A percentile compares a stretch with the other conserved stretches of the same genome.
Conservation (phyloP, 2,797 vertebrate species). For the Darevskia mixta region DNA sequence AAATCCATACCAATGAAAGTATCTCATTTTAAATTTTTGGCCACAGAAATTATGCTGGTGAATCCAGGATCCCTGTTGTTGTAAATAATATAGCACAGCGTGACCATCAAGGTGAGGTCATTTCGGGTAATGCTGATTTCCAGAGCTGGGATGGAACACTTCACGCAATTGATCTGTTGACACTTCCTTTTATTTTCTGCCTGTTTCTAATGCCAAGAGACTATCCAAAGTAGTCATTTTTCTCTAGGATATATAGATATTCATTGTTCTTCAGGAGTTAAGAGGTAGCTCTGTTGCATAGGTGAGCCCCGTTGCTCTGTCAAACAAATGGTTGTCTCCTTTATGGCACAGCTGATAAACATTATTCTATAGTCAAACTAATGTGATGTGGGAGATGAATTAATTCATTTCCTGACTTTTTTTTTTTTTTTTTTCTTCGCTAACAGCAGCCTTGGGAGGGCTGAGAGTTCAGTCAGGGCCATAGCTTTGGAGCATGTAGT, state of each 20-base stretch:
- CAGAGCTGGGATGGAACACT: too few species aligned
- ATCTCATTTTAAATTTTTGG: too few species aligned
- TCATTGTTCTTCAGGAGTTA: neutral
- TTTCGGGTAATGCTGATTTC: too few species aligned
- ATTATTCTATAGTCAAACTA: neutral
- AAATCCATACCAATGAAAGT: neutral
- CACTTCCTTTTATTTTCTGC: too few species aligned
- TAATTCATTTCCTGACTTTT: neutral
- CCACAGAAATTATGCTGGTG: too few species aligned
- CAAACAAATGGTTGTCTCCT: neutral
- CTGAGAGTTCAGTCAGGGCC: neutral
- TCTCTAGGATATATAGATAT: neutral
- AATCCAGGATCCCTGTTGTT: too few species aligned
- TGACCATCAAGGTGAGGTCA: too few species aligned
- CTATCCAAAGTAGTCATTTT: neutral
- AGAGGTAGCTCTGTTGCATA: neutral
- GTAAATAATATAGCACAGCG: too few species aligned
- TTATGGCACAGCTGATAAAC: neutral
- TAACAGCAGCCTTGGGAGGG: neutral
- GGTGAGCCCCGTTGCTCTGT: neutral
- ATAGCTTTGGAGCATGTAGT: neutral
- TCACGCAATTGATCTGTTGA: too few species aligned
- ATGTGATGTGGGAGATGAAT: neutral
- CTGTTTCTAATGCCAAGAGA: neutral
- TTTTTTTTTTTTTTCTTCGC: neutral